phyloP scores from a whole-genome alignment of 2,888 invertebrate species.

The Gymnosoma rotundatum region DNA sequence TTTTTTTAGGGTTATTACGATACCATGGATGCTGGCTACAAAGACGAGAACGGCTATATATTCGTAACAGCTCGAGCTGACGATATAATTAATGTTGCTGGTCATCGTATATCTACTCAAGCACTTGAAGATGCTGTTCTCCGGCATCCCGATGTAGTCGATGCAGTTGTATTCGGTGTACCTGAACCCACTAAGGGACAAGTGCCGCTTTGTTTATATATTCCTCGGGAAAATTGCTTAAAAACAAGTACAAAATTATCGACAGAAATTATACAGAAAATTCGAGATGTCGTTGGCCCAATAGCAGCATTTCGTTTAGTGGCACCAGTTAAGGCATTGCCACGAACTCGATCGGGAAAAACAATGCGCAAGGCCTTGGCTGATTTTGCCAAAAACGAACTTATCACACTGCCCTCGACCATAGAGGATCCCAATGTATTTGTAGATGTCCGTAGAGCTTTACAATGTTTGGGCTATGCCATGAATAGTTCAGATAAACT shows the following conservation, averaged over 20 bases:
- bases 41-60: constrained; percentile 91
- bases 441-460: constrained; percentile 88
- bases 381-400: constrained; percentile 91
- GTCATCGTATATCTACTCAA: constrained; percentile 94
- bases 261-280: constrained; percentile 80
- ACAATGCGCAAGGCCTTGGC: constrained; percentile 91
- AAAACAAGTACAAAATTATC: constrained; percentile 79
- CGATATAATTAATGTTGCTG: constrained; percentile 96
- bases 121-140: constrained; percentile 95
- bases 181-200: constrained; percentile 95
- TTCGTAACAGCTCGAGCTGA: constrained; percentile 96
- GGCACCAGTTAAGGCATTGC: constrained; percentile 90
- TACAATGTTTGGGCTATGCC: constrained; percentile 90
- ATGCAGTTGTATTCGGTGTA: constrained; percentile 94
- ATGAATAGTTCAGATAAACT: constrained; percentile 87
- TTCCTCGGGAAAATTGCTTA: constrained; percentile 84
- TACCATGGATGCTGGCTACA: constrained; percentile 96
- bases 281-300: constrained; percentile 84
- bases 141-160: constrained; percentile 92
- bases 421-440: constrained; percentile 94
- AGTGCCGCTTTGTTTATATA: constrained; percentile 93
- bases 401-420: constrained; percentile 91
- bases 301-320: constrained; percentile 94
- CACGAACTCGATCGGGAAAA: constrained; percentile 92
- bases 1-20: constrained; percentile 85